Evolutionary conservation across 1,140 invertebrate genomes (phyloP).

Genomic region (Caenorhabditis remanei): DNA sequence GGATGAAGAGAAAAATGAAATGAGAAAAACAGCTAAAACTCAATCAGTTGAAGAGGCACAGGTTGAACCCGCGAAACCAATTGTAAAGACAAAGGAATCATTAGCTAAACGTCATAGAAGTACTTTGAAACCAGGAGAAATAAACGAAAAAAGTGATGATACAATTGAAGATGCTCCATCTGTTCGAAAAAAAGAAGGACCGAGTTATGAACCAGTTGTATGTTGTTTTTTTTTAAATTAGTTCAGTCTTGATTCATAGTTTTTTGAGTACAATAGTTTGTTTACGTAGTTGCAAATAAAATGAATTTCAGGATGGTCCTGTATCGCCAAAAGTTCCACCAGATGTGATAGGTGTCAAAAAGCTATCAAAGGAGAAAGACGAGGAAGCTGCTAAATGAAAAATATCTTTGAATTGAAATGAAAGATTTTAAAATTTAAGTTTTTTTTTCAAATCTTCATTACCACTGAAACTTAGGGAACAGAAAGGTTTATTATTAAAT

Average conservation of each 20-base stretch:
- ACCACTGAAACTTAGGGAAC: no score
- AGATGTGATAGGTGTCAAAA: neutral
- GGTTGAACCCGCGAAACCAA: neutral
- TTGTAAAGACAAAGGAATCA: neutral
- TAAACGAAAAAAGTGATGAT: constrained; percentile 2
- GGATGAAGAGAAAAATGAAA: neutral
- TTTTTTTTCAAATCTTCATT: no score
- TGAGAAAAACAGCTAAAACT: neutral
- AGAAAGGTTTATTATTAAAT: no score
- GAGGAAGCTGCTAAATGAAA: neutral
- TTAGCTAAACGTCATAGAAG: neutral
- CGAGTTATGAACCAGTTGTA: neutral
- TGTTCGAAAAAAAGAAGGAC: neutral
- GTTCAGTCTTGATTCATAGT: neutral
- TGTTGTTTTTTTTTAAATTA: no score
- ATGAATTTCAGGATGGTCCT: neutral
- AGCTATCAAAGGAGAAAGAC: neutral
- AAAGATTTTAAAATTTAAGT: no score
- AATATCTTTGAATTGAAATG: neutral
- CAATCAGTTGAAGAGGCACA: neutral
- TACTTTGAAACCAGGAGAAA: neutral
- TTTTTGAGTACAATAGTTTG: neutral
- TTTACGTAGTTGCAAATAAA: no score
- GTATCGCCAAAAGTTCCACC: neutral
- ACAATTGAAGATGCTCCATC: constrained; percentile 30